Conservation (phyloP, 1,140 invertebrate species). For the Hyles vespertilio region DNA sequence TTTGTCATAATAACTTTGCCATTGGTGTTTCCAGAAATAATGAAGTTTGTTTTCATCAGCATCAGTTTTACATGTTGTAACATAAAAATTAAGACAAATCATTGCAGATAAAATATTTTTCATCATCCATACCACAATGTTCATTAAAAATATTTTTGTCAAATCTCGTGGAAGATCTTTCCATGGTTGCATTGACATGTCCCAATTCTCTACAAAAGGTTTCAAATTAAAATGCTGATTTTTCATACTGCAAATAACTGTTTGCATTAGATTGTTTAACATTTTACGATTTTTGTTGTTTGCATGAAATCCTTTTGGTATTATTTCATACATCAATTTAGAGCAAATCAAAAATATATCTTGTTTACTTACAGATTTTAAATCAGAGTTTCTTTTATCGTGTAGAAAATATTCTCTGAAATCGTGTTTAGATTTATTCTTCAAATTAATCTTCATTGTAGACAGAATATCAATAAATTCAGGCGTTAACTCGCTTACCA, state of each 20-base stretch:
- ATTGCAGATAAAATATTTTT: constrained; percentile 58
- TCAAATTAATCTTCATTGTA: constrained; percentile 41
- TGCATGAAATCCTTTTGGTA: constrained; percentile 53
- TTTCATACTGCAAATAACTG: constrained; percentile 57
- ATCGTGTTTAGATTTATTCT: constrained; percentile 35
- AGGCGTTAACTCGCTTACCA: constrained; percentile 31
- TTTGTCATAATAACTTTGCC: constrained; percentile 68
- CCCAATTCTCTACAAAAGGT: constrained; percentile 51
- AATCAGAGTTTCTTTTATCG: constrained; percentile 10
- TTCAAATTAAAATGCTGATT: constrained; percentile 46
- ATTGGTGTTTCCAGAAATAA: constrained; percentile 64
- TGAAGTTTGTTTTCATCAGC: constrained; percentile 65
- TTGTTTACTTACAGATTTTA: constrained; percentile 36
- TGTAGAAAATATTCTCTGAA: constrained; percentile 47
- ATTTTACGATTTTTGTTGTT: constrained; percentile 53
- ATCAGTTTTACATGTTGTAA: constrained; percentile 66
- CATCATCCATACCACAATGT: constrained; percentile 50
- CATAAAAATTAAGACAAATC: constrained; percentile 64
- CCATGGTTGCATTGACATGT: constrained; percentile 43
- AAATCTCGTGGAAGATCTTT: constrained; percentile 17
- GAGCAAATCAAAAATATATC: constrained; percentile 36
- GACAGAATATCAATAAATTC: constrained; percentile 32
- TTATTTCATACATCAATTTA: constrained; percentile 37
- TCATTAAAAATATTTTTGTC: constrained; percentile 32
- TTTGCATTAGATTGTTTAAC: constrained; percentile 50